Base-by-base conservation (phyloP, 2,888 invertebrate genomes). In the Abrostola triplasia region DNA sequence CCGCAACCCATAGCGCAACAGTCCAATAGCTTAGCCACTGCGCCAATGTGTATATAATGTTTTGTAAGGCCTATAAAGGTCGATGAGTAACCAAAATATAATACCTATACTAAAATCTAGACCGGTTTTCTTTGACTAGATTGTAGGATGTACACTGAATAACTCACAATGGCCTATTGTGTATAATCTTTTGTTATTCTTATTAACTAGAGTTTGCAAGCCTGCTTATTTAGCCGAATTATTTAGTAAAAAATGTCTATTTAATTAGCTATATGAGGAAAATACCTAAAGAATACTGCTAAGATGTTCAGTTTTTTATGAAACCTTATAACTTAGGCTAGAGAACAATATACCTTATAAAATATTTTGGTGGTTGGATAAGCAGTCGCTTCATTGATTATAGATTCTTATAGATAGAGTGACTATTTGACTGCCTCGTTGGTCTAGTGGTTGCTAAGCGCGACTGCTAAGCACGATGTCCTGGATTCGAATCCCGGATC, bases 81-180 rank as follows among this genome's bases (percentile, higher is more conserved):
- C n/a, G 10, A 5, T 9, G 4, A 44, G 8, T 44, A 8, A 44
- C 24, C 44, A 12, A 42, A 42, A 24, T 24, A 24, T 4, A 24
- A 24, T 24, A n/a, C n/a, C n/a, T n/a, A 24, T 24, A 41, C 44
- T 54, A 54, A 38, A 41, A 12, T 35, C 58, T 53, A 53, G 49
- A 49, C 50, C 57, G 60, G n/a, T 56, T 42, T 37, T 1, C 36
- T 36, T 12, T 59, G 35, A 10, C 70, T 47, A 36, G 59, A 74
- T 74, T 70, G 63, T 41, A 47, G 42, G 41, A 47, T 10, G 38
- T 56, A 42, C 36, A 40, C 37, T 5, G 36, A 38, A 56, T 38
- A 57, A 6, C 9, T 35, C 59, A 71, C 71, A 71, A 69, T 40
- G 12, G 50, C 6, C 40, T 54, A 59, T 71, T 71, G 75, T 70